Conservation (phyloP, 2,113 vertebrate species). For the Scophthalmus maximus region DNA sequence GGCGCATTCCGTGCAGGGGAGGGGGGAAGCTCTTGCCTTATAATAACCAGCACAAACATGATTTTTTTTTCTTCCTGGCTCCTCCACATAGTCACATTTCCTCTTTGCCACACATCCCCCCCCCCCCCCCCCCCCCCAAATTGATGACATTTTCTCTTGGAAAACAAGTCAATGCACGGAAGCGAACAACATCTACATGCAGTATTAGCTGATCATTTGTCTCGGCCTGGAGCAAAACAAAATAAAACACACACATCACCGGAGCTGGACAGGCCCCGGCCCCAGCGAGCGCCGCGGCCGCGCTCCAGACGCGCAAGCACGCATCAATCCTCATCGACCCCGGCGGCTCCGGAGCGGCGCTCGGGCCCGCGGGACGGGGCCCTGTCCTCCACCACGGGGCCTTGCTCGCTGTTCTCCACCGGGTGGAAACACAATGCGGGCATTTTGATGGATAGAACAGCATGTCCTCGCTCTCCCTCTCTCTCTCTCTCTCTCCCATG, state of each 20-base stretch:
- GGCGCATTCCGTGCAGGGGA: conserved; percentile 19
- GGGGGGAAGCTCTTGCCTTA: background rate
- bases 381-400: conserved; percentile 66
- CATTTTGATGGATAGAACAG: conserved; percentile 82
- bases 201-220: conserved; percentile 8
- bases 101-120: background rate
- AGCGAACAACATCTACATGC: background rate
- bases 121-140: too few species aligned
- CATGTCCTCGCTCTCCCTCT: conserved; percentile 73
- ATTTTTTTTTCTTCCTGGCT: background rate
- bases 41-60: conserved; percentile 14
- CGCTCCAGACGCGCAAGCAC: conserved; percentile 56
- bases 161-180: conserved; percentile 1
- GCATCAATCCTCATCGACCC: conserved; percentile 67
- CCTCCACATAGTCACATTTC: background rate
- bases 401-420: conserved; percentile 52
- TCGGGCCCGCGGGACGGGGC: conserved; percentile 61
- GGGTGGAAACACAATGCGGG: conserved; percentile 82
- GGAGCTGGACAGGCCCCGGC: conserved; percentile 37
- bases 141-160: too few species aligned
- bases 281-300: conserved; percentile 20
- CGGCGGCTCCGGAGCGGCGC: conserved; percentile 49
- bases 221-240: conserved; percentile 8
- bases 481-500: conserved; percentile 63
- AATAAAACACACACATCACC: too few species aligned